Conservation (phyloP, 2,797 vertebrate genomes). For the Nyctibius grandis region DNA sequence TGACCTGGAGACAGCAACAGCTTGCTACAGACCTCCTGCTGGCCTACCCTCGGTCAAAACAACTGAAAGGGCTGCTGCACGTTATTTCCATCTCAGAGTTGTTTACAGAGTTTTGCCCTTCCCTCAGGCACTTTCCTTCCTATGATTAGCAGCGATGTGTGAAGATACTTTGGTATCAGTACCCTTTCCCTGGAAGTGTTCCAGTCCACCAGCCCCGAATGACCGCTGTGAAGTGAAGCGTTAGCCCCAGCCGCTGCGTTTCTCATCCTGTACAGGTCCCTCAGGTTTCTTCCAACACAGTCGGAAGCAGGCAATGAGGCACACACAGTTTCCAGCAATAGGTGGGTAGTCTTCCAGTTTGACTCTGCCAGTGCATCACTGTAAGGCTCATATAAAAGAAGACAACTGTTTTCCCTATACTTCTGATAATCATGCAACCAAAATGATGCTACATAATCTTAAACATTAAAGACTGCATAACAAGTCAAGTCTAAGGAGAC, state of each 20-base stretch:
- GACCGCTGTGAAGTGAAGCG: not conserved
- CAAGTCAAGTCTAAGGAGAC: not conserved
- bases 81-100: conserved; percentile 19
- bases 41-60: not conserved
- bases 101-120: conserved; percentile 54
- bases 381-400: not conserved
- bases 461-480: not conserved
- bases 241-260: not conserved
- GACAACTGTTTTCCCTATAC: not conserved
- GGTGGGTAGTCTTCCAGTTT: not conserved
- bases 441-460: not conserved
- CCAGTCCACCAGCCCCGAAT: not conserved
- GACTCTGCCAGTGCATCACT: not conserved
- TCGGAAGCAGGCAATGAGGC: not conserved
- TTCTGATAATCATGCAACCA: not conserved
- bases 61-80: not conserved
- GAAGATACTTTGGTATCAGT: conserved; percentile 47
- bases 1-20: not conserved
- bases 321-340: not conserved
- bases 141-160: conserved; percentile 27
- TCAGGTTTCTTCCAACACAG: not conserved
- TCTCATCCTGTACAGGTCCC: not conserved
- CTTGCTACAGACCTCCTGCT: not conserved
- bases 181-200: conserved; percentile 25
- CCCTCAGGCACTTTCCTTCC: conserved; percentile 38